Conservation (phyloP, 2,113 vertebrate species). For the Chaenogobius annularis region DNA sequence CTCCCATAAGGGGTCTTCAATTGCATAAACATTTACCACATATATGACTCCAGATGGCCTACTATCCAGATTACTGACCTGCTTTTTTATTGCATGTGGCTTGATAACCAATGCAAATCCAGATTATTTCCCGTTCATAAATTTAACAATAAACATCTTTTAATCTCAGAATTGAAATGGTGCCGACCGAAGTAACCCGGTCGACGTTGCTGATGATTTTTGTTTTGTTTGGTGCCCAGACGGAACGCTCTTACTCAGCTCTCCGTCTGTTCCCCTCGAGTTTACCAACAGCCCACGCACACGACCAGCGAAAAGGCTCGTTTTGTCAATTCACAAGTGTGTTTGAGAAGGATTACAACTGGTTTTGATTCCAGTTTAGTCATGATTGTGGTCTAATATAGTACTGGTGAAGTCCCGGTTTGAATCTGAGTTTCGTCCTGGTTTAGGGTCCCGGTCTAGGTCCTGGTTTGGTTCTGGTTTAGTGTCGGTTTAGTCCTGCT, state of each 20-base stretch:
- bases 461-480: no score
- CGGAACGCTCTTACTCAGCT: background rate
- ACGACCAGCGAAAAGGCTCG: slow-evolving; percentile 3
- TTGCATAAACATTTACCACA: no score
- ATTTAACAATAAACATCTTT: background rate
- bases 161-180: background rate
- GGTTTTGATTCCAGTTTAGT: background rate
- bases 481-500: no score
- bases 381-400: background rate
- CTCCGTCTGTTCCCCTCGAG: background rate
- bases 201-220: background rate
- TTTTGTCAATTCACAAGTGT: background rate
- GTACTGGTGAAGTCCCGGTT: background rate
- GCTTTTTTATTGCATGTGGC: no score
- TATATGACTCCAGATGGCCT: no score
- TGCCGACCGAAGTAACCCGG: background rate
- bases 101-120: background rate
- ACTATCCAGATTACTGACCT: no score
- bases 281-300: slow-evolving; percentile 8
- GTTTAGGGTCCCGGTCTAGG: background rate
- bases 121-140: background rate
- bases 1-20: no score
- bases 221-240: background rate
- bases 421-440: background rate
- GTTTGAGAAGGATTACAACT: background rate